These are phyloP conservation scores for Dynastes maya DNA, from an alignment of 2,888 invertebrate species.

Conservation along the genomic window DNA sequence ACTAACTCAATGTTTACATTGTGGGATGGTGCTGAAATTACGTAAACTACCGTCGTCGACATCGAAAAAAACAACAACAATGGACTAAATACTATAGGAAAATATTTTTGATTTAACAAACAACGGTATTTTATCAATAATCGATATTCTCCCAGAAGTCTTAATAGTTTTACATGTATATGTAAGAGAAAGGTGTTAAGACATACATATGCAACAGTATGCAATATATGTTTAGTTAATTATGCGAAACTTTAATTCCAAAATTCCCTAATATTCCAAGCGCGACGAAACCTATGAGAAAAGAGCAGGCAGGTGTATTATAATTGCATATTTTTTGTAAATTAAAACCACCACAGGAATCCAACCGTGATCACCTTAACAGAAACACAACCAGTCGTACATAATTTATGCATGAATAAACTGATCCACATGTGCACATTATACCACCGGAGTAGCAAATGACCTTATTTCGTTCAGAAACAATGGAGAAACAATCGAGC, in stretches of 20 bases:
- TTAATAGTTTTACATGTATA: too few relatives aligned
- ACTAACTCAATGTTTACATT: background rate
- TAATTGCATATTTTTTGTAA: background rate
- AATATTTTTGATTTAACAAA: too few relatives aligned
- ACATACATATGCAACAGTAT: too few relatives aligned
- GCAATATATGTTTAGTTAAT: too few relatives aligned
- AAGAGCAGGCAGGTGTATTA: background rate
- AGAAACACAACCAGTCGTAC: constrained; percentile 10
- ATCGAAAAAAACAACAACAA: background rate
- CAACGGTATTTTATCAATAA: too few relatives aligned
- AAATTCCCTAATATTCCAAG: too few relatives aligned
- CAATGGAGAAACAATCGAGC: constrained; percentile 13
- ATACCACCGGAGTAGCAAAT: background rate
- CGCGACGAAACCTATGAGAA: too few relatives aligned
- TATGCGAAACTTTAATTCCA: too few relatives aligned
- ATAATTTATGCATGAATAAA: constrained; percentile 31
- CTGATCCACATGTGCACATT: constrained; percentile 14
- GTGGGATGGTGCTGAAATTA: background rate
- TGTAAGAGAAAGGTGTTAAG: too few relatives aligned
- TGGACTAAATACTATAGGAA: background rate
- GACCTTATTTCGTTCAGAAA: constrained; percentile 12
- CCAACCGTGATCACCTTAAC: constrained; percentile 11
- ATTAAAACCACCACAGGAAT: constrained; percentile 8
- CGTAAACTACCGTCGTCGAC: background rate
- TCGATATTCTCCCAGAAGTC: too few relatives aligned